Percentiles rank a stretch among this genome's conserved stretches.
Conservation (phyloP, 2,113 vertebrate genomes). For the Apeltes quadracus region DNA sequence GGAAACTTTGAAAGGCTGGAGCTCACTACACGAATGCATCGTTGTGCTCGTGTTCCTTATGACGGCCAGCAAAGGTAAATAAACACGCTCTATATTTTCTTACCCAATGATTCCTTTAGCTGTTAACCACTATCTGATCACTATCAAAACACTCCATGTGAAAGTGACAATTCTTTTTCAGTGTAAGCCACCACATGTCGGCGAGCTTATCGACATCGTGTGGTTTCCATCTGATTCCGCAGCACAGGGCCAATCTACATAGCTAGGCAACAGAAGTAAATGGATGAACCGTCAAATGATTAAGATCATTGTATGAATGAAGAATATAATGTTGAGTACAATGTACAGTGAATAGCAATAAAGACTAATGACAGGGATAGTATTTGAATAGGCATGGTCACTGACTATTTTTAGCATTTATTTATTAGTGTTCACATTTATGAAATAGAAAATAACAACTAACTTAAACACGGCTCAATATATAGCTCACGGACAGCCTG, state of each 20-base stretch:
- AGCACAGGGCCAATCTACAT: background rate
- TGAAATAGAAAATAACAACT: too few relatives aligned
- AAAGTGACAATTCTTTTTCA: constrained; percentile 8
- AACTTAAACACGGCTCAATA: too few relatives aligned
- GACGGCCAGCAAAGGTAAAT: constrained; percentile 54
- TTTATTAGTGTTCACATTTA: too few relatives aligned
- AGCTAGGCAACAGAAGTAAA: background rate
- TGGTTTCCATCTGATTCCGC: constrained; percentile 43
- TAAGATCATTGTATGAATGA: background rate
- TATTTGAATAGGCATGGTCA: background rate
- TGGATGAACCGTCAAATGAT: background rate
- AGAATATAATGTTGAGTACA: background rate
- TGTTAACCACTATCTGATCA: background rate
- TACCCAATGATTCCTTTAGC: background rate
- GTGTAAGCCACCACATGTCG: constrained; percentile 28
- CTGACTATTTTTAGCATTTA: too few relatives aligned
- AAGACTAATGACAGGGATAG: background rate
- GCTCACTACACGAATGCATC: constrained; percentile 28
- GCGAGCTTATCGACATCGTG: constrained; percentile 61
- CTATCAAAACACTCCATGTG: background rate
- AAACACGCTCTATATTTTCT: background rate
- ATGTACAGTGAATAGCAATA: background rate
- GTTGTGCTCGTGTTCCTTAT: constrained; percentile 50
- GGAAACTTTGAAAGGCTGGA: constrained; percentile 40
- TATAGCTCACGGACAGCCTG: too few relatives aligned